A percentile compares a stretch with the other conserved stretches of the same genome.
phyloP scores from a whole-genome alignment of 2,797 vertebrate species.

The Pangasius krempfi region DNA sequence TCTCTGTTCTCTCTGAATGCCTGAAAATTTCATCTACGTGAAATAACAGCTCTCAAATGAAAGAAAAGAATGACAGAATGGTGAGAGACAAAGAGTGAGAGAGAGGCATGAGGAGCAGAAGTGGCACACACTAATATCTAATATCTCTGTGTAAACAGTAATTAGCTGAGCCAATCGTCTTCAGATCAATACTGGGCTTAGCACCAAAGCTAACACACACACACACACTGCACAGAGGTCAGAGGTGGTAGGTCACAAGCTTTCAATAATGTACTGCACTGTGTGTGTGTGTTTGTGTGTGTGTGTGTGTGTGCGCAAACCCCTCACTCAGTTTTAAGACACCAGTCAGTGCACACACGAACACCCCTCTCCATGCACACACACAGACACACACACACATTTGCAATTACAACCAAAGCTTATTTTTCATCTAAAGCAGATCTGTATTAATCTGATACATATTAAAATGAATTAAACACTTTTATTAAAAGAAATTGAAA shows the following conservation, averaged over 20 bases:
- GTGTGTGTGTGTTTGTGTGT: not conserved
- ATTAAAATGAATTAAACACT: slow-evolving; percentile 50
- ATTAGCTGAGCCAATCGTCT: slow-evolving; percentile 78
- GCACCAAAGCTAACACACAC: slow-evolving; percentile 30
- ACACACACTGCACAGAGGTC: slow-evolving; percentile 47
- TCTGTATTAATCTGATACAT: slow-evolving; percentile 55
- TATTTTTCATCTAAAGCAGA: slow-evolving; percentile 35
- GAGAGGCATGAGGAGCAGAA: slow-evolving; percentile 34
- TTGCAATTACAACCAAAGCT: slow-evolving; percentile 45
- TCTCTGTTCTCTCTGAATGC: not conserved
- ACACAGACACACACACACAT: slow-evolving; percentile 12
- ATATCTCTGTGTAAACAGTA: slow-evolving; percentile 82
- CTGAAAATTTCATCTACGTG: not conserved
- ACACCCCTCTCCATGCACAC: not conserved
- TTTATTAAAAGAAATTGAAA: slow-evolving; percentile 49
- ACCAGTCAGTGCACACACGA: not conserved
- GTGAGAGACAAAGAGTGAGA: slow-evolving; percentile 55
- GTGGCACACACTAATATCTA: slow-evolving; percentile 55
- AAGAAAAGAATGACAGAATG: not conserved
- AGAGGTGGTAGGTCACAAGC: slow-evolving; percentile 68
- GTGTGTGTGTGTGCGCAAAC: not conserved
- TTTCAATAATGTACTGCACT: slow-evolving; percentile 32
- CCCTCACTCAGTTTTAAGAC: not conserved
- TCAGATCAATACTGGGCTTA: slow-evolving; percentile 68
- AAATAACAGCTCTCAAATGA: not conserved